Evolutionary conservation across 1,140 invertebrate species (phyloP).

Genomic region (Cheumatopsyche charites): DNA sequence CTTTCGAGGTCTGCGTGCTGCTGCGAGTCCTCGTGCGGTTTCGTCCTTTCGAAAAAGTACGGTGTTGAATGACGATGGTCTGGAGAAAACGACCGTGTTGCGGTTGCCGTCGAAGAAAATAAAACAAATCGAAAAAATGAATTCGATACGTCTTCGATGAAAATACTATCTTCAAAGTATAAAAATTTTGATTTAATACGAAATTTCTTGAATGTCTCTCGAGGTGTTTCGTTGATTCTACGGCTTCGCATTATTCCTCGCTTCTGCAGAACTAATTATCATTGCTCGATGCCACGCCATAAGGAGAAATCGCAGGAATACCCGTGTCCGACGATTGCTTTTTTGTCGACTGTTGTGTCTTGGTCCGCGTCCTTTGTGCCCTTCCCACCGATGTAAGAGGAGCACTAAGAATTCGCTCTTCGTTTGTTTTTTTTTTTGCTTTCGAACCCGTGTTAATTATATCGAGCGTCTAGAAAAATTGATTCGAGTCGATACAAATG

Average conservation of each 20-base stretch:
- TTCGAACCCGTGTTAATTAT: not conserved
- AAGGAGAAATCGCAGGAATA: conserved; percentile 6
- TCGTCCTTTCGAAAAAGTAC: conserved; percentile 8
- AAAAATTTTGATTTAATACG: too few species aligned
- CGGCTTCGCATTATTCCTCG: conserved; percentile 4
- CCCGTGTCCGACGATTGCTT: not conserved
- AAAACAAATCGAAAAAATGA: not conserved
- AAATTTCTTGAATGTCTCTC: conserved; percentile 23
- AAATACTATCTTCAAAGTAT: not conserved
- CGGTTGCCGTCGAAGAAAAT: conserved; percentile 27
- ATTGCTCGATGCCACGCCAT: conserved; percentile 22
- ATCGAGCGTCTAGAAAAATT: too few species aligned
- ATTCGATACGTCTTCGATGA: conserved; percentile 3
- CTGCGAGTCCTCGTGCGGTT: conserved; percentile 25
- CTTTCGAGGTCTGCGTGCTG: conserved; percentile 31
- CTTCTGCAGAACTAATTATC: conserved; percentile 30
- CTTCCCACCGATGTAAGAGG: conserved; percentile 7
- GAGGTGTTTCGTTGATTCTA: conserved; percentile 24
- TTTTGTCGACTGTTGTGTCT: not conserved
- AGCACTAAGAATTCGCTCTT: not conserved
- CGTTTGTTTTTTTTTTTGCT: not conserved
- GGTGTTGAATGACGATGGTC: conserved; percentile 25
- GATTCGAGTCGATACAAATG: too few species aligned
- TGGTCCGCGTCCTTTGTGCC: not conserved
- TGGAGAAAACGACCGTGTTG: conserved; percentile 29